Evolutionary conservation across 2,797 vertebrate genomes (phyloP).

Genomic region (Micromesistius poutassou): DNA sequence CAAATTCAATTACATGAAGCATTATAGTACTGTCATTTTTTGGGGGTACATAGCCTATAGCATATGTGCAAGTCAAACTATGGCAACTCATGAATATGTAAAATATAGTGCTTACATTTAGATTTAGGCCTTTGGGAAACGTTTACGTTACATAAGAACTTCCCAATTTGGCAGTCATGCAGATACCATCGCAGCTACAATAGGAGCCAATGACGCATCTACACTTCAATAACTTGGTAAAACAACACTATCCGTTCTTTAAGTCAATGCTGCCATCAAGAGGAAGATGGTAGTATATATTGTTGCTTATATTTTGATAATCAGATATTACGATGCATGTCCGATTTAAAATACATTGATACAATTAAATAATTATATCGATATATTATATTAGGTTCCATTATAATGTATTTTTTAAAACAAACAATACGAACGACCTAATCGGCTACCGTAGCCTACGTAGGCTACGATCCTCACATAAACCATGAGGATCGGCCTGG

Average conservation of each 20-base stretch:
- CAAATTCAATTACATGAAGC: not conserved
- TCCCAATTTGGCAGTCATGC: not conserved
- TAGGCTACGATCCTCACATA: not conserved
- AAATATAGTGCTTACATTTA: not conserved
- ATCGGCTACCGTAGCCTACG: not conserved
- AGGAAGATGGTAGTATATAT: slow-evolving; percentile 24
- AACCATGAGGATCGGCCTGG: not conserved
- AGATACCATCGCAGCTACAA: not conserved
- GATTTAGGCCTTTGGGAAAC: not conserved
- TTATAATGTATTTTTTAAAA: not conserved
- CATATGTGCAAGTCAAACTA: no score
- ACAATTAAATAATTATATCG: not conserved
- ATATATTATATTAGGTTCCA: not conserved
- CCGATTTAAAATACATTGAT: not conserved
- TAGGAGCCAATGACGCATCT: not conserved
- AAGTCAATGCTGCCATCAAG: slow-evolving; percentile 48
- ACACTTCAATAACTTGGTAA: not conserved
- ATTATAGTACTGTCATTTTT: no score
- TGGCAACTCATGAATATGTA: not conserved
- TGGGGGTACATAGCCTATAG: no score
- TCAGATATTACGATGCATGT: not conserved
- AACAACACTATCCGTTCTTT: slow-evolving; percentile 23
- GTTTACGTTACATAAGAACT: not conserved
- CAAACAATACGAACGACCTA: not conserved
- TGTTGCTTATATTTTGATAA: not conserved